Base-by-base conservation (phyloP, 2,888 invertebrate species). In the Neoitamus cyanurus region DNA sequence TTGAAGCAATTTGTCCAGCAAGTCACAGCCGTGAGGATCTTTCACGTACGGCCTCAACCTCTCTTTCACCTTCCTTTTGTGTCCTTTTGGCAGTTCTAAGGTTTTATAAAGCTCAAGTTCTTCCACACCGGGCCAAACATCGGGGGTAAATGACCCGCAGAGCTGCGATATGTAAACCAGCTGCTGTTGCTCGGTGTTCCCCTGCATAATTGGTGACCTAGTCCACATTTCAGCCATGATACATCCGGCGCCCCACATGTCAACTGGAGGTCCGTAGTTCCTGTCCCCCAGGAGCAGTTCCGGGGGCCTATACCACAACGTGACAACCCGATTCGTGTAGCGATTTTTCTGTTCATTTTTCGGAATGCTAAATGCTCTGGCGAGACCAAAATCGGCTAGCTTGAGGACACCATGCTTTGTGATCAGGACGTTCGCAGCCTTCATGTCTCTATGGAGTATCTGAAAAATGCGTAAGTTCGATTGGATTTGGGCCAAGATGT, bases 221-320 rank as follows among this genome's bases (percentile, higher is more conserved):
- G 98, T 99, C 99, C 99, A 99, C 97, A 99, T 97, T 92, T 99
- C 99, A 0, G 99, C 99, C 99, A 99, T 99, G 86, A 99, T 99
- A 90, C 99, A 99, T 0, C 99, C 99, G 0, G 98, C 99, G 0
- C 97, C 97, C 97, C 97, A 97, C 92, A 99, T 94, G 92, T 99
- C 99, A 13, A 99, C 98, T 0, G 98, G 97, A 0, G 99, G 97
- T 0, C 98, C 98, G 89, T 99, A 99, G 92, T 98, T 97, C 13
- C 99, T 93, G 88, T 98, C 97, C 42, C 98, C 95, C 6, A 95
- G 90, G 13, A 95, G 89, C 28, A 95, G 90, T 85, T 94, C 94
- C 0, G 94, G 94, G 20, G 94, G 94, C 28, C 94, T 91, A 90
- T 99, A 99, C 99, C 99, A 98, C 84, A 99, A 91, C 0, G 99